Base-by-base conservation (phyloP, 2,888 invertebrate species). In the Gibbula magus region DNA sequence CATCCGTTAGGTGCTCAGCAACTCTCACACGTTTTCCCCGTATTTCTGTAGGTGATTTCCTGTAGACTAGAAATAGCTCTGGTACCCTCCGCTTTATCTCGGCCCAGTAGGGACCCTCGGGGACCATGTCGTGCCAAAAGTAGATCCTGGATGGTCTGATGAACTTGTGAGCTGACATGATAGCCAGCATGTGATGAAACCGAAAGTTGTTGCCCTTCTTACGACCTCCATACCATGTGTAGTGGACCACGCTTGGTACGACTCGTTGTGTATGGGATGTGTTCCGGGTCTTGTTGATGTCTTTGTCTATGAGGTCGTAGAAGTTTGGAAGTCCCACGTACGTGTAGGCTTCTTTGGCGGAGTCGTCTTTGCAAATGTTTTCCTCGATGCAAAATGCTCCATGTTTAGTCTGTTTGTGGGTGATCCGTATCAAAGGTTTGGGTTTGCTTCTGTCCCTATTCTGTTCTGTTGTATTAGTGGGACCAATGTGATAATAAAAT, bases 121-220 rank as follows among this genome's bases (percentile, higher is more conserved):
- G 75, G 18, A 54, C 75, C 51, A 75, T 51, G 35, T 75, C 75
- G 8, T 32, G n/a, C 75, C 75, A 75, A n/a, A 75, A 53, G 10
- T 32, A 53, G 25, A 75, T 53, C 54, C 39, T 54, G 32, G 16
- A 32, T 1, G 75, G 75, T 54, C 54, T 54, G 18, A 75, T 54
- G 35, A 75, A 75, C 32, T 29, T 75, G 32, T 75, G 53, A 4
- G 75, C 75, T 29, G 75, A 25, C 18, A 75, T 13, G n/a, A 75
- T n/a, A 1, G 75, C 32, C 32, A 75, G 18, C 29, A 75, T 29
- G 54, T 75, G 53, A 54, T 75, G 75, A 22, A 75, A 75, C 32
- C 54, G 54, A 22, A 75, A 75, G 0, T 20, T 52, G 20, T 75
- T 75, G 0, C 25, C 52, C n/a, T 75, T 75, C 25, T 39, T 20